Base-by-base conservation (phyloP, 2,888 invertebrate species). In the Dynastes tityus region DNA sequence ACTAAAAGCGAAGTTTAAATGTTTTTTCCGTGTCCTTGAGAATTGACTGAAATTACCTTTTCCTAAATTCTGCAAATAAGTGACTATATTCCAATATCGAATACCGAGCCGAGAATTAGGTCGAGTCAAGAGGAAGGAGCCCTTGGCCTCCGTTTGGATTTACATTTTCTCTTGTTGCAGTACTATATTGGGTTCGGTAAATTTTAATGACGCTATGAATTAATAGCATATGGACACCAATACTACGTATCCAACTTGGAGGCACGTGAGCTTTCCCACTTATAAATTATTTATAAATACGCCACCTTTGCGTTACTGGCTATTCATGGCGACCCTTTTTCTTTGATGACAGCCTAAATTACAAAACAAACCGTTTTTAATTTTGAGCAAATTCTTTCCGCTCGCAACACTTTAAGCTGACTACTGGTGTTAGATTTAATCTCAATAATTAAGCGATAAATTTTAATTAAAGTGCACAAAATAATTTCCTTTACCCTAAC, bases 101-200 rank as follows among this genome's bases (percentile, higher is more conserved):
- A 71, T 27, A 40, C 37, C 16, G 16, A 55, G 71, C 58, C 13
- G 29, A 37, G 55, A 71, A 71, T 71, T 71, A 58, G 71, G 71
- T 71, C 71, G 71, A n/a, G 71, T 71, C 71, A 71, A 71, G 71
- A 71, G 71, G 58, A 58, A 58, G 37, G 22, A 71, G 71, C 71
- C 71, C 71, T 71, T 71, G 71, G 71, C 71, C 71, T 55, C 37
- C 37, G 71, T 58, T 32, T 58, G 71, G 55, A 71, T 71, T 71
- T 71, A 71, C 55, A 71, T 71, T 71, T 71, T 71, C 71, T 58
- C 71, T 37, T 58, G 71, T 71, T 71, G 29, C 71, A 55, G 51
- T 58, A 58, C 71, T 71, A 71, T 45, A 45, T 71, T 71, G 55
- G 71, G 71, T 55, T 37, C 53, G 71, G 71, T 37, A 29, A 71